Conservation (phyloP, 2,113 vertebrate genomes). For the Hystrix cristata region DNA sequence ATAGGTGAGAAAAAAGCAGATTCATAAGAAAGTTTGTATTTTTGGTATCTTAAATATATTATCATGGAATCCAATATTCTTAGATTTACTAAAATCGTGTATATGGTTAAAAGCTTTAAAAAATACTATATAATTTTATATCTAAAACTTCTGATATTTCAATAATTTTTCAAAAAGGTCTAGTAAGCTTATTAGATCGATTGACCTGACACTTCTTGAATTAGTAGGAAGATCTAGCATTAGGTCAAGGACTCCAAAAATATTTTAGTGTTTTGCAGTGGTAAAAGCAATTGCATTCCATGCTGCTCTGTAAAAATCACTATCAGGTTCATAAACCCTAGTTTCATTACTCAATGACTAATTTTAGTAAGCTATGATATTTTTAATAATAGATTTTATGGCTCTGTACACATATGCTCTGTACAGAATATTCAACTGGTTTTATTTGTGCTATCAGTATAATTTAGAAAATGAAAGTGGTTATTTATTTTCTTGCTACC, state of each 20-base stretch:
- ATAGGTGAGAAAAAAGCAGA: background rate
- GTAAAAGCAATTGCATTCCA: background rate
- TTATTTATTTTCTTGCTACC: constrained; percentile 61
- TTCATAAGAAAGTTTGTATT: background rate
- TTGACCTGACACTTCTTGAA: background rate
- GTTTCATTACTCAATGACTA: background rate
- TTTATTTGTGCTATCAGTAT: constrained; percentile 17
- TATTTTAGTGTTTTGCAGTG: background rate
- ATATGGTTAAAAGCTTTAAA: background rate
- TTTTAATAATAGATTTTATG: constrained; percentile 61
- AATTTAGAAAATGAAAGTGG: constrained; percentile 59
- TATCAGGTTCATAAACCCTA: background rate
- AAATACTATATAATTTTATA: background rate
- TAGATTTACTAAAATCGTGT: background rate
- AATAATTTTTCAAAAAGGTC: background rate
- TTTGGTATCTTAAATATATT: background rate
- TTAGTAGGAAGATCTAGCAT: background rate
- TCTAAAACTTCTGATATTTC: background rate
- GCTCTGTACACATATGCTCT: background rate
- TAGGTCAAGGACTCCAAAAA: background rate
- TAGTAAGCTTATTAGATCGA: background rate
- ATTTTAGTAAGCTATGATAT: constrained; percentile 30
- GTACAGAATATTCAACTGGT: constrained; percentile 38
- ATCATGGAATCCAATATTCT: background rate
- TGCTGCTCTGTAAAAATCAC: background rate